phyloP scores from a whole-genome alignment of 2,888 invertebrate species.

The Hirtodrosophila cameraria region DNA sequence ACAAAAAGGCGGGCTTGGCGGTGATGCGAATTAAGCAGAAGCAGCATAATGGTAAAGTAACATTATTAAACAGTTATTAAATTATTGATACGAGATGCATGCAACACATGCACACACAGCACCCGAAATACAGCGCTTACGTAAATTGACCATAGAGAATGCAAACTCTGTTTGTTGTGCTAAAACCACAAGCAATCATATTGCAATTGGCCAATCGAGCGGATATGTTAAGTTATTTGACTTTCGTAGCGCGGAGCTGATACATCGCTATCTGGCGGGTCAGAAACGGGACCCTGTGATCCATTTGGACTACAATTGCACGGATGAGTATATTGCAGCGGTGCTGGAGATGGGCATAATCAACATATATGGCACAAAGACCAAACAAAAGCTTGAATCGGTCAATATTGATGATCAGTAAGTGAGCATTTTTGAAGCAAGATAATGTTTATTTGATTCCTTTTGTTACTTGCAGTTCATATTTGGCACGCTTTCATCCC shows the following conservation, averaged over 20 bases:
- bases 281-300: constrained; percentile 76
- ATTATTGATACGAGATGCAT: too few relatives aligned
- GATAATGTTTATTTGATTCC: too few relatives aligned
- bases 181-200: constrained; percentile 78
- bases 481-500: constrained; percentile 83
- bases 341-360: constrained; percentile 82
- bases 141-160: constrained; percentile 81
- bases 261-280: constrained; percentile 80
- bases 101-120: too few relatives aligned
- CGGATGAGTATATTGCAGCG: constrained; percentile 82
- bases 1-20: constrained; percentile 81
- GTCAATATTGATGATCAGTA: constrained; percentile 80
- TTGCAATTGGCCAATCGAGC: constrained; percentile 82
- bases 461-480: constrained; percentile 64
- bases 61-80: not conserved
- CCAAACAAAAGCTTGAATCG: constrained; percentile 80
- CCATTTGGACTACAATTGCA: constrained; percentile 82
- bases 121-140: constrained; percentile 77
- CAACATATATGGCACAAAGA: constrained; percentile 81
- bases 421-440: constrained; percentile 29
- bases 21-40: constrained; percentile 81
- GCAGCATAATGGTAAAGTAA: constrained; percentile 59
- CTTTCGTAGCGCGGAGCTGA: constrained; percentile 72
- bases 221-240: constrained; percentile 81
- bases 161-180: constrained; percentile 81